Base-by-base conservation (phyloP, 2,113 vertebrate genomes). In the Gallinago undulata region DNA sequence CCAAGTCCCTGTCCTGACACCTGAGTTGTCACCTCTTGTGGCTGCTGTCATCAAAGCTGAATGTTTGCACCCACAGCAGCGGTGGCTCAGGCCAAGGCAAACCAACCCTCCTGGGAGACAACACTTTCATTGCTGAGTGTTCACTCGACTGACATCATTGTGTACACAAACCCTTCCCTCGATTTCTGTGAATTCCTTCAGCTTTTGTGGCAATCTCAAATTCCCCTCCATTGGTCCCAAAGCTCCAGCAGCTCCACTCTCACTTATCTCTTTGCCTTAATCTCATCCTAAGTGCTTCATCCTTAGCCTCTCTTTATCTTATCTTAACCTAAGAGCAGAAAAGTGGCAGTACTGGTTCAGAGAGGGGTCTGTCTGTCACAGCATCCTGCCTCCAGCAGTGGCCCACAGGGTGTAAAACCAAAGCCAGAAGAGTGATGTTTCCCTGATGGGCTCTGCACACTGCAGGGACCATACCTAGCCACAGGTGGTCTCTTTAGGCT, bases 1-100 rank as follows among this genome's bases (percentile, higher is more conserved):
- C 76, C 69, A 85, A 88, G 37, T 17, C 60, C 47, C 59, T 74
- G 23, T 59, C 51, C 62, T 92, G 60, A 33, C 56, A 82, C 43
- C 45, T 51, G 60, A 89, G 60, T 41, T 39, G 68, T 73, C 62
- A 64, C 43, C 23, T 93, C 64, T 60, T 85, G 70, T 11, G 59
- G 94, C 70, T 83, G 56, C 68, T 94, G 64, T 81, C 82, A 94
- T 88, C 75, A 94, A 93, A 88, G 88, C 62, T 63, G 73, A 88
- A 66, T 47, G 43, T 84, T 91, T 74, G 63, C 51, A 68, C 88
- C 75, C 60, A 63, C 55, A 84, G 82, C 64, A 80, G 75, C 1
- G 0, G 9, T 75, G 79, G 90, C 92, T 96, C 51, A 74, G 75
- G 79, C 90, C 92, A 90, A 95, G 45, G 72, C 88, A 90, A 90